Base-by-base conservation (phyloP, 2,888 invertebrate species). In the Boloria euphrosyne region DNA sequence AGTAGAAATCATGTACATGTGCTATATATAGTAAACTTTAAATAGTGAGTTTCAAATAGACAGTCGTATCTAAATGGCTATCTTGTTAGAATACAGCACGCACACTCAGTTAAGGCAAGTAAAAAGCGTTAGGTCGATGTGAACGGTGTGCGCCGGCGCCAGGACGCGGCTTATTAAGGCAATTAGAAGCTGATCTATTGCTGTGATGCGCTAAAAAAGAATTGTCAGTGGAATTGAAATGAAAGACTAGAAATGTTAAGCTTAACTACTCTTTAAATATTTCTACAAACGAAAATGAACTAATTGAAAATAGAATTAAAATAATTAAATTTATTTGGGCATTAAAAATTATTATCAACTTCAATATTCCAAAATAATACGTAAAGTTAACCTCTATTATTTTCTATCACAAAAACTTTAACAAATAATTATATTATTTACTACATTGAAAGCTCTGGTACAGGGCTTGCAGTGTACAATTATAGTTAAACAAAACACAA, bases 121-220 rank as follows among this genome's bases (percentile, higher is more conserved):
- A 68, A 71, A 71, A 71, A 71, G 69, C 69, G 61, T 66, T 61
- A 62, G 67, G 65, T 59, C 38, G 62, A 66, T 59, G 68, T 47
- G 71, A 67, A 59, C 60, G 65, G 66, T 70, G 71, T 75, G 77
- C 78, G 82, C 81, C 80, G 75, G 71, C 74, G 73, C 74, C 79
- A 86, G 86, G 89, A 87, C 84, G 83, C 80, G 77, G 75, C 82
- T 84, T 80, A 88, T 88, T 87, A 86, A 79, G 77, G 81, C 85
- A 87, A 89, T 90, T 87, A 88, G 78, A 79, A 80, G 83, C 79
- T 80, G 81, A 85, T 86, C 81, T 81, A 79, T 79, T 73, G 79
- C 78, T 61, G 62, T 71, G 74, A 75, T 68, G 68, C 65, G 68
- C 70, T 68, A 59, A 70, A 71, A 68, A 59, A 64, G 51, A 58